phyloP scores from a whole-genome alignment of 1,140 invertebrate species.

The Drosophila virilis region DNA sequence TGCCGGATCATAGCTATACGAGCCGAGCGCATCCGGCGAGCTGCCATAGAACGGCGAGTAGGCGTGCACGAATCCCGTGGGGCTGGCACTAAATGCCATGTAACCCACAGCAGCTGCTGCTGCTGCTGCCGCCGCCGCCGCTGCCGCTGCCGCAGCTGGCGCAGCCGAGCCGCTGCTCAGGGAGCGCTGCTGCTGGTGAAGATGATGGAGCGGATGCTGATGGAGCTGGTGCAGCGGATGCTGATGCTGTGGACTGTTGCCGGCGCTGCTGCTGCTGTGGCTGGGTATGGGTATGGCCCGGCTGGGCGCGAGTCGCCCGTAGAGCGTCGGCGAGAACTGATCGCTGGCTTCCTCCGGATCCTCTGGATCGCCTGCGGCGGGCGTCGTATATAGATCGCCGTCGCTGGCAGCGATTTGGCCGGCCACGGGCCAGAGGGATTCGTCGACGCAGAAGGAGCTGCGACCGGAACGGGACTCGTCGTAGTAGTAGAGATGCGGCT shows the following conservation, averaged over 20 bases:
- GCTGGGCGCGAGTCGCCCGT: constrained; percentile 37
- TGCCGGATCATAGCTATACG: constrained; percentile 75
- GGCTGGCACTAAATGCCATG: constrained; percentile 74
- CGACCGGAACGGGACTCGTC: constrained; percentile 64
- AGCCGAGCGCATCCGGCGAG: constrained; percentile 63
- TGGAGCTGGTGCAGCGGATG: constrained; percentile 29
- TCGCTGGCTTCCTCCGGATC: constrained; percentile 75
- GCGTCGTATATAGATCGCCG: constrained; percentile 56
- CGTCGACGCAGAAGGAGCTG: constrained; percentile 75
- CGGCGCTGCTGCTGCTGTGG: constrained; percentile 62
- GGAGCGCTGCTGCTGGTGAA: constrained; percentile 17
- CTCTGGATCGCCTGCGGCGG: constrained; percentile 40
- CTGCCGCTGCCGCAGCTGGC: constrained; percentile 9
- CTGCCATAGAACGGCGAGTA: constrained; percentile 77
- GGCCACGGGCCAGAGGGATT: constrained; percentile 64
- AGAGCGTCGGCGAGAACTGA: constrained; percentile 77
- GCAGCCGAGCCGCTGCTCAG: constrained; percentile 31
- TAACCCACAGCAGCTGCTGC: constrained; percentile 29
- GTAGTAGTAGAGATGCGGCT: constrained; percentile 73
- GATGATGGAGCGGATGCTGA: constrained; percentile 3
- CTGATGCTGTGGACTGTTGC: constrained; percentile 55
- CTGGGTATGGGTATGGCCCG: constrained; percentile 73
- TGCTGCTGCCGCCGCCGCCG: constrained; percentile 17
- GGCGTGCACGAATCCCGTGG: constrained; percentile 55
- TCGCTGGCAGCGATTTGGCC: constrained; percentile 45